Base-by-base conservation (phyloP, 2,797 vertebrate genomes). In the Phyllotis vaccarum region DNA sequence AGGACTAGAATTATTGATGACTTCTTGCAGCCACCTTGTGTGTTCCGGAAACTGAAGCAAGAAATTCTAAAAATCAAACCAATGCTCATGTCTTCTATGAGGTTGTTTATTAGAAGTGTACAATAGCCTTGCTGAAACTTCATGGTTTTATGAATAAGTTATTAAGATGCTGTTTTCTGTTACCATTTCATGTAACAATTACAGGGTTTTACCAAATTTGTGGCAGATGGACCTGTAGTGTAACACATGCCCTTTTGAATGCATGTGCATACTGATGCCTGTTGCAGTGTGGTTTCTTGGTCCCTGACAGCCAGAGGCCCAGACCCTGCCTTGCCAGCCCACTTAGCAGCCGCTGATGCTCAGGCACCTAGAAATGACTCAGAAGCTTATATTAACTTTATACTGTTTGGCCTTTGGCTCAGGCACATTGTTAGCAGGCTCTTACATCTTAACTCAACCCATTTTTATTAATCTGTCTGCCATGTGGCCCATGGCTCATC, bases 151-250 rank as follows among this genome's bases (percentile, higher is more conserved):
- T 87, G 40, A 93, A 87, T 94, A 90, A 95, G 85, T 72, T 72
- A 93, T 92, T 93, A 80, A 46, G 10, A 86, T 92, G 88, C 80
- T 96, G 83, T 90, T 79, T 37, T 88, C 54, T 88, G 12, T 93
- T 60, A 91, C 6, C 62, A 19, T 37, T 75, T 72, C 29, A 60
- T 68, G 14, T 40, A 86, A 87, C 97, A 96, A 70, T 82, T 81
- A 95, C 21, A 46, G 37, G 46, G 64, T 96, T 95, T 96, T 80
- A 95, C 87, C 91, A 95, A 93, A 94, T 95, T 96, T 96, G 83
- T 40, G 94, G 93, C 79, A 97, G 81, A 92, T 97, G 92, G 58
- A 95, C 90, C 46, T 88, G 60, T 95, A 52, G 43, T 95, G 49
- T 34, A 91, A 93, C 76, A 92, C 91, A 68, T 54, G 46, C 24